Evolutionary conservation across 2,113 vertebrate genomes (phyloP), one percentile per base, ranked within the genome.

Genomic region (Agelaius phoeniceus): DNA sequence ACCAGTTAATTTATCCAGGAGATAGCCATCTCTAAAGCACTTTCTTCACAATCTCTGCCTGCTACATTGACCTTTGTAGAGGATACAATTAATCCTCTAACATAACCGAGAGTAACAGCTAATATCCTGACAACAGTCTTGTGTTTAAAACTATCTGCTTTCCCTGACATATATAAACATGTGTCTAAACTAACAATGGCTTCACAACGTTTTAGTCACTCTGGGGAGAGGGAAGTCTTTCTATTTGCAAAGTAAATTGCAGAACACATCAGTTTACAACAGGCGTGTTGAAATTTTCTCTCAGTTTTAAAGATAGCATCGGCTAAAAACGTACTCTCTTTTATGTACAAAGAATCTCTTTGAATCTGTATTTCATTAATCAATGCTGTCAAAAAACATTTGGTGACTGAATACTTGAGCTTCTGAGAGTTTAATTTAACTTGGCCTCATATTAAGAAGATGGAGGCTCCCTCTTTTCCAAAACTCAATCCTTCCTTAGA

Each of bases 1-100:
- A 52, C 26, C 27, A 77, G 49, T 91, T 97, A 90, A 96, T 95
- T 97, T 97, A 79, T 91, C 89, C 89, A 75, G 59, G 20, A 96
- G 87, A 97, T 97, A 96, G 33, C 24, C 13, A 88, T 97, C 80
- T 92, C 65, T 88, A 80, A 87, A 92, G 72, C 72, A 72, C 41
- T 84, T 95, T 94, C 76, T 89, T 55, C 81, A 39, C 65, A 90
- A 71, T 90, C 65, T 87, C 95, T 93, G 28, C 43, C 63, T 89
- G 71, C n/a, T 84, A 93, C 58, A 73, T 23, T 97, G 94, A 72
- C 55, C 83, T 97, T 96, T 97, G 67, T 54, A 93, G 87, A 93
- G 74, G 91, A 94, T 84, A 88, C 43, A 89, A 66, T 95, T 97
- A 92, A 94, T 94, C 73, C 94, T 61, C 21, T 91, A 93, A 93